Percentiles rank a stretch among this genome's conserved stretches.
phyloP scores from a whole-genome alignment of 2,797 vertebrate genomes.

The Galago senegalensis region DNA sequence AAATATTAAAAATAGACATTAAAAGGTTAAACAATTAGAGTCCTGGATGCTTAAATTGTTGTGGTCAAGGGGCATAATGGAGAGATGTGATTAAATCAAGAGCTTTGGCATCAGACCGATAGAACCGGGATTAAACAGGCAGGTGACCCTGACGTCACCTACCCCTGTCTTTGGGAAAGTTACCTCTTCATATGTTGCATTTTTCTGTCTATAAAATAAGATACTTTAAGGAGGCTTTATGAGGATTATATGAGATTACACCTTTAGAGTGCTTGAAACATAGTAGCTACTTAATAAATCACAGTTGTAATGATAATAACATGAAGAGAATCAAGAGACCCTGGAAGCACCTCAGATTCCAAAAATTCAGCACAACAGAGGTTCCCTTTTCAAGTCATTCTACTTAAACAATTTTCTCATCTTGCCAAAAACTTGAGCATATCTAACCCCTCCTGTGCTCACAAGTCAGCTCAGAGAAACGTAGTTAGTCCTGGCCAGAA shows the following conservation, averaged over 20 bases:
- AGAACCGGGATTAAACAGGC: not conserved
- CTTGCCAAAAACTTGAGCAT: not conserved
- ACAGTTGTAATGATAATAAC: not conserved
- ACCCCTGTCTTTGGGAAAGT: not conserved
- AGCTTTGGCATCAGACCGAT: not conserved
- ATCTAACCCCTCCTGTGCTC: not conserved
- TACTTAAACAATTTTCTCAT: not conserved
- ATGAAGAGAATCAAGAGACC: not conserved
- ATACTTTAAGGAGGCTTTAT: not conserved
- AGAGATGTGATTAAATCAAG: not conserved
- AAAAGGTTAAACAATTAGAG: not conserved
- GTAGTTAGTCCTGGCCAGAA: not conserved
- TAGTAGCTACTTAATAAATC: not conserved
- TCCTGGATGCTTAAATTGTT: not conserved
- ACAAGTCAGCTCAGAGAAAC: conserved; percentile 9
- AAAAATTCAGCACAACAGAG: not conserved
- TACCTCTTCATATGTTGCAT: not conserved
- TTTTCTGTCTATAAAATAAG: not conserved
- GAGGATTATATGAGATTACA: not conserved
- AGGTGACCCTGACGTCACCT: not conserved
- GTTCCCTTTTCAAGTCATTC: not conserved
- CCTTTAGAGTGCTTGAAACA: not conserved
- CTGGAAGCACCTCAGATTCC: not conserved
- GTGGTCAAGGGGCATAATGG: not conserved
- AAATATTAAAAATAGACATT: not conserved